Percentiles rank a stretch among this genome's conserved stretches.
Evolutionary conservation across 2,888 invertebrate genomes (phyloP).

Genomic region (Chaetoderma sp.): DNA sequence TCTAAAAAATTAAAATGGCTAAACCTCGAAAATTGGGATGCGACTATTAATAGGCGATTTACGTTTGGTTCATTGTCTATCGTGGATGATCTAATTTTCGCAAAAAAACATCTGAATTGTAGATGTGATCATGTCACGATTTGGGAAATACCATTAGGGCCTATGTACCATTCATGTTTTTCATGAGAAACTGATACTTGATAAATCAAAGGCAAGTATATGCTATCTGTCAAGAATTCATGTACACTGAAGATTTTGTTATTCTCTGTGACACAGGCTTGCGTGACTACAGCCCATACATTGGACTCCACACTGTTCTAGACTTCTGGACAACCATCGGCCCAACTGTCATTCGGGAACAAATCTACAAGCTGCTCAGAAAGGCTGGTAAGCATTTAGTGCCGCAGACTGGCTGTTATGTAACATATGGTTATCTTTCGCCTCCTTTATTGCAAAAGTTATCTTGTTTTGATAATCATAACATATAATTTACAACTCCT

Average conservation of each 20-base stretch:
- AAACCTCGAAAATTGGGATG: too few relatives aligned
- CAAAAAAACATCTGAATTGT: too few relatives aligned
- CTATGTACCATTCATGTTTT: background rate
- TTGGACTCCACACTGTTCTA: slow-evolving; percentile 58
- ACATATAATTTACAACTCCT: too few relatives aligned
- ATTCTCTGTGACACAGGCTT: slow-evolving; percentile 48
- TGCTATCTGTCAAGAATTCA: background rate
- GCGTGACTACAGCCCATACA: slow-evolving; percentile 63
- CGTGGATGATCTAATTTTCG: too few relatives aligned
- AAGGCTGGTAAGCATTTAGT: slow-evolving; percentile 50
- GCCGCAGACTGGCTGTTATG: background rate
- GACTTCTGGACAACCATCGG: slow-evolving; percentile 61
- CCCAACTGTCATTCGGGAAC: slow-evolving; percentile 40
- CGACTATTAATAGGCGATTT: too few relatives aligned
- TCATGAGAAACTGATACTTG: too few relatives aligned
- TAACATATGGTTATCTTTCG: background rate
- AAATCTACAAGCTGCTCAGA: slow-evolving; percentile 47
- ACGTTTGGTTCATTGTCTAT: too few relatives aligned
- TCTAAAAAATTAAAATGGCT: too few relatives aligned
- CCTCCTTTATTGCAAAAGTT: background rate
- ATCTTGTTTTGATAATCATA: background rate
- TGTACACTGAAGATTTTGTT: too few relatives aligned
- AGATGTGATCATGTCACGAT: too few relatives aligned
- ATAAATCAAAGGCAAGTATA: too few relatives aligned
- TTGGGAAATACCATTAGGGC: too few relatives aligned